Evolutionary conservation across 35 echinoderm and acorn worm genomes (phyloP).

Genomic region (Stichopus chloronotus): DNA sequence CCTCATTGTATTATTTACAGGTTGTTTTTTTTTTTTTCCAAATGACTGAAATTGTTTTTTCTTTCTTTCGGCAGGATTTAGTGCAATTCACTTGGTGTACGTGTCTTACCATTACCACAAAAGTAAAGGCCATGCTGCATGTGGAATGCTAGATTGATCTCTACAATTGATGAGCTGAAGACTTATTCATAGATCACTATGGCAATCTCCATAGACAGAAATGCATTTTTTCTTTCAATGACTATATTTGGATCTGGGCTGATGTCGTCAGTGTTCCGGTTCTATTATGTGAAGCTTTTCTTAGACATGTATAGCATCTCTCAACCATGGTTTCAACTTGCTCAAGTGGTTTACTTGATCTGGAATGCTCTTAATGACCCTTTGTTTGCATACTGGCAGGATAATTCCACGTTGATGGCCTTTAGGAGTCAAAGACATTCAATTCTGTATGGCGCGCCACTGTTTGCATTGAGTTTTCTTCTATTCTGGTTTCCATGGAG

Average conservation of each 20-base stretch:
- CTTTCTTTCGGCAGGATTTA: too few relatives aligned
- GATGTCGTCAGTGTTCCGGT: constrained; percentile 73
- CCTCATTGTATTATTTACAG: too few relatives aligned
- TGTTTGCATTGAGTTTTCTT: constrained; percentile 76
- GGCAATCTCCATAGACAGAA: constrained; percentile 52
- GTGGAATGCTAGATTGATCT: too few relatives aligned
- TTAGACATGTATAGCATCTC: constrained; percentile 68
- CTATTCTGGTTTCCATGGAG: constrained; percentile 98
- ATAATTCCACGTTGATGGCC: constrained; percentile 67
- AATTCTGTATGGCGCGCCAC: constrained; percentile 81
- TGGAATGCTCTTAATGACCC: constrained; percentile 93
- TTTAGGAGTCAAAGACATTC: constrained; percentile 67
- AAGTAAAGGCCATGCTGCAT: too few relatives aligned
- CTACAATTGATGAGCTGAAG: too few relatives aligned
- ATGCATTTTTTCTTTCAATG: constrained; percentile 64
- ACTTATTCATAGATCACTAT: background rate
- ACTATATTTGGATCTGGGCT: constrained; percentile 68
- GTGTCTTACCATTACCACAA: too few relatives aligned
- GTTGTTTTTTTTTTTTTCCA: too few relatives aligned
- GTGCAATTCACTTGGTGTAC: too few relatives aligned
- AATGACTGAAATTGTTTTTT: too few relatives aligned
- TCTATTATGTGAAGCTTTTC: constrained; percentile 92
- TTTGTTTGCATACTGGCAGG: constrained; percentile 85
- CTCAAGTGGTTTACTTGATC: constrained; percentile 71
- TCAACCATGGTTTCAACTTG: constrained; percentile 71